These are phyloP conservation scores for Calephelis virginiensis DNA, from an alignment of 1,140 invertebrate genomes.

Conservation along the genomic window DNA sequence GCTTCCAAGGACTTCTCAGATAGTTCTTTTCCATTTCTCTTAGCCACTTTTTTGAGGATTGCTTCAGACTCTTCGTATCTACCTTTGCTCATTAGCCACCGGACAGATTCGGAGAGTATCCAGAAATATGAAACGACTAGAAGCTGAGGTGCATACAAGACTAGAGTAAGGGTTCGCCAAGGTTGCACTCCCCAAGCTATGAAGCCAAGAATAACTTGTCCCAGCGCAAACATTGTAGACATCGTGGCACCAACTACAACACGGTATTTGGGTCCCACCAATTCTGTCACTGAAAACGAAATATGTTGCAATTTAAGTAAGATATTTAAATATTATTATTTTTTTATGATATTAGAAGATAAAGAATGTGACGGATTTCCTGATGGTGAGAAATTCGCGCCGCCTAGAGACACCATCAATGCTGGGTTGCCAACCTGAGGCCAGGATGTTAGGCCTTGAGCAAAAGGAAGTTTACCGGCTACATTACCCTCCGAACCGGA, in stretches of 20 bases:
- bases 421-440: no score
- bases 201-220: conserved; percentile 84
- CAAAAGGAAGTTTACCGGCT: no score
- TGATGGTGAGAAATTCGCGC: no score
- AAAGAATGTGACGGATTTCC: no score
- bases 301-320: conserved; percentile 41
- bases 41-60: conserved; percentile 81
- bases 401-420: no score
- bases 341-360: no score
- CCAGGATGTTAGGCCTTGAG: no score
- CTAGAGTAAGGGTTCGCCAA: conserved; percentile 85
- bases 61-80: conserved; percentile 79
- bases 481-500: no score
- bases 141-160: conserved; percentile 84
- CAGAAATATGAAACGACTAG: conserved; percentile 83
- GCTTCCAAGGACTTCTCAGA: conserved; percentile 79
- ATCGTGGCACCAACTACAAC: conserved; percentile 86
- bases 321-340: no score
- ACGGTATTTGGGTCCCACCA: conserved; percentile 85
- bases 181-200: conserved; percentile 84
- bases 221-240: conserved; percentile 84
- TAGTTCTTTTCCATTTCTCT: conserved; percentile 81
- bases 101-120: conserved; percentile 83
- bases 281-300: conserved; percentile 82
- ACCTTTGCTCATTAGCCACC: conserved; percentile 87